These are phyloP conservation scores for Temnothorax longispinosus DNA, from an alignment of 1,140 invertebrate genomes.

Conservation along the genomic window DNA sequence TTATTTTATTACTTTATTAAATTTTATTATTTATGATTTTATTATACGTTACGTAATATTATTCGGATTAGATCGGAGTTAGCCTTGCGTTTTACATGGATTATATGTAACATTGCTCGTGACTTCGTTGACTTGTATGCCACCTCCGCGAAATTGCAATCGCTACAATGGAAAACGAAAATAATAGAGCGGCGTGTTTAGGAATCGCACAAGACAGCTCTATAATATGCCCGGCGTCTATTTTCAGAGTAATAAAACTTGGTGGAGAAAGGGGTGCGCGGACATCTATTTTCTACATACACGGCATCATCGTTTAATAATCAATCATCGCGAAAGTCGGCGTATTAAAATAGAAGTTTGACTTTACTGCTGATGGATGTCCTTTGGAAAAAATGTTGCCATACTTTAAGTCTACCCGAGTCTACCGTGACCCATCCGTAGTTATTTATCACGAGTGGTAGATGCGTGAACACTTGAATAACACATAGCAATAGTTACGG, in stretches of 20 bases:
- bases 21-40: not conserved
- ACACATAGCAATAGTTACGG: not conserved
- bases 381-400: conserved; percentile 13
- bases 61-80: not conserved
- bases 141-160: conserved; percentile 15
- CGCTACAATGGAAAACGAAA: conserved; percentile 39
- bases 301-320: conserved; percentile 48
- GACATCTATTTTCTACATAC: conserved; percentile 45
- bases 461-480: not conserved
- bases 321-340: conserved; percentile 52
- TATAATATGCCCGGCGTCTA: conserved; percentile 16
- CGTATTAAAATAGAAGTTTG: conserved; percentile 47
- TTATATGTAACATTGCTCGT: not conserved
- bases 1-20: not conserved
- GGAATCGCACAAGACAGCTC: conserved; percentile 31
- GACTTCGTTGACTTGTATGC: conserved; percentile 23
- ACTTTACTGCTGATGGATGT: conserved; percentile 46
- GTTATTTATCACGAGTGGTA: not conserved
- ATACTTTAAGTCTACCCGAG: conserved; percentile 32
- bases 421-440: not conserved
- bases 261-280: conserved; percentile 13
- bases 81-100: not conserved
- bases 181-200: conserved; percentile 29
- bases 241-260: conserved; percentile 47
- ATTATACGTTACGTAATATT: not conserved